Evolutionary conservation across 2,888 invertebrate species (phyloP).

Genomic region (Folsomia manolachei): DNA sequence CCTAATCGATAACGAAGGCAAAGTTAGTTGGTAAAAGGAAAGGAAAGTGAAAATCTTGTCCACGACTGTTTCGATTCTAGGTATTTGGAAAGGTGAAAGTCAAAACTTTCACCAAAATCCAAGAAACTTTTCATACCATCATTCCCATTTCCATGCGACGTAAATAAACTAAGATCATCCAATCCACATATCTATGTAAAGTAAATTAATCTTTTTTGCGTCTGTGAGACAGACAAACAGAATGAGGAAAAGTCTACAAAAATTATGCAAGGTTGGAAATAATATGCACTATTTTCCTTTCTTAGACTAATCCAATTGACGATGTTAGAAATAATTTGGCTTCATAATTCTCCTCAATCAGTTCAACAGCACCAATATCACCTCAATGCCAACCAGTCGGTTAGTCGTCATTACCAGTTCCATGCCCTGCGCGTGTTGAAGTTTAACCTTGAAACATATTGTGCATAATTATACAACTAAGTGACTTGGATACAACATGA

Average conservation of each 20-base stretch:
- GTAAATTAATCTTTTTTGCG: no score
- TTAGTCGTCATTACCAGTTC: not conserved
- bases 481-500: no score
- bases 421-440: not conserved
- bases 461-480: not conserved
- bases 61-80: not conserved
- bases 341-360: not conserved
- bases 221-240: no score
- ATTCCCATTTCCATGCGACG: not conserved
- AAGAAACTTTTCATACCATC: not conserved
- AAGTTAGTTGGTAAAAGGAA: not conserved
- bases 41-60: no score
- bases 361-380: not conserved
- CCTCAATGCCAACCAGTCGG: not conserved
- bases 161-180: not conserved
- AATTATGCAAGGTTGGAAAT: no score
- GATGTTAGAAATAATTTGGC: not conserved
- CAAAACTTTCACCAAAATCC: not conserved
- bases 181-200: no score
- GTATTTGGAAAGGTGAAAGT: not conserved
- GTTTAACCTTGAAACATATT: conserved; percentile 7
- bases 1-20: not conserved
- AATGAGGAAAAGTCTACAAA: no score
- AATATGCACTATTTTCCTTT: no score
- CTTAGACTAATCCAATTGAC: no score